Percentiles rank a stretch among this genome's conserved stretches.
Conservation (phyloP, 2,113 vertebrate species). For the Seriola aureovittata region DNA sequence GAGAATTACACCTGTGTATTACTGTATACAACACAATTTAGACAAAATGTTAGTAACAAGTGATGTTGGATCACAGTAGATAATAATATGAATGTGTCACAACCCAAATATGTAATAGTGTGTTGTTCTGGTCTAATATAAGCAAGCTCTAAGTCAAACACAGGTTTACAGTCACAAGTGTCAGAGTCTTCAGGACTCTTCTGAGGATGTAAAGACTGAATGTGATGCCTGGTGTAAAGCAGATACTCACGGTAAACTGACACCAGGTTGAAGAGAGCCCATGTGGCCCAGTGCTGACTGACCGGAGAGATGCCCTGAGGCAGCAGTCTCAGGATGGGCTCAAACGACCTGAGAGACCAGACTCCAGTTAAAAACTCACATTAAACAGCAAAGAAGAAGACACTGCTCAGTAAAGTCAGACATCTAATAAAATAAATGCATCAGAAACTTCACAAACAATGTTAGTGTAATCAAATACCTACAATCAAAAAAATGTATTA, state of each 20-base stretch:
- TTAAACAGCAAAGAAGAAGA: background rate
- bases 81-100: no score
- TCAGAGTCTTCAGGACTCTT: background rate
- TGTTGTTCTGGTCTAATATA: background rate
- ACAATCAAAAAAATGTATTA: no score
- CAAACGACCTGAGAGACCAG: constrained; percentile 90
- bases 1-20: background rate
- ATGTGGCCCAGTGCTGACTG: constrained; percentile 99
- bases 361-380: background rate
- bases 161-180: background rate
- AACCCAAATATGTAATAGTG: background rate
- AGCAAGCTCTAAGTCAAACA: background rate
- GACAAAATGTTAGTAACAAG: no score
- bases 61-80: no score
- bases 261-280: constrained; percentile 97
- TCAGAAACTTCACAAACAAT: no score
- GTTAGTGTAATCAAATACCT: no score
- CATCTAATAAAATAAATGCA: no score
- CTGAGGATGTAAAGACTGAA: background rate
- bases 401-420: no score
- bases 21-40: no score
- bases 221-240: background rate
- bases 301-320: constrained; percentile 95
- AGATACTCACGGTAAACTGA: constrained; percentile 97
- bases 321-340: constrained; percentile 97